These are phyloP conservation scores for Festucalex cinctus DNA, from an alignment of 2,113 vertebrate species.

Conservation along the genomic window DNA sequence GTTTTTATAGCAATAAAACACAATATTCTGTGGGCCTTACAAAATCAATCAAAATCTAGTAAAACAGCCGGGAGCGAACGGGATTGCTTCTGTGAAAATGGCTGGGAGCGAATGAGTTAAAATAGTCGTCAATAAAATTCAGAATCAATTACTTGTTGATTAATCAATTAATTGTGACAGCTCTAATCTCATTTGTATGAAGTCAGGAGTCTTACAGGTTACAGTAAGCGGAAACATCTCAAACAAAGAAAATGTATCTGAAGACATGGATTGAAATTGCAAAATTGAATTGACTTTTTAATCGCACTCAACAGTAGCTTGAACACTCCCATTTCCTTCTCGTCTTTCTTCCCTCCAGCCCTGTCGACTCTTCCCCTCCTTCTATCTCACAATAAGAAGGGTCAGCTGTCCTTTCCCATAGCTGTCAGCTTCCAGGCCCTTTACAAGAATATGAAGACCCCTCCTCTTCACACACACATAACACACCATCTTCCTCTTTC, in stretches of 20 bases:
- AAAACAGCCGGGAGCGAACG: too few relatives aligned
- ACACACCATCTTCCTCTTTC: neutral
- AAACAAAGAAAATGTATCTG: constrained; percentile 5
- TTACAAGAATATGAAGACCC: constrained; percentile 37
- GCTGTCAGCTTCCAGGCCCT: constrained; percentile 44
- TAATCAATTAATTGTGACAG: too few relatives aligned
- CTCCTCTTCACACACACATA: neutral
- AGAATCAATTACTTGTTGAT: too few relatives aligned
- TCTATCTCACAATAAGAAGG: constrained; percentile 29
- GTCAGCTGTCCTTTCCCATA: constrained; percentile 50
- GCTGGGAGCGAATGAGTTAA: too few relatives aligned
- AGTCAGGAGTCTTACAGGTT: too few relatives aligned
- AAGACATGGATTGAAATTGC: constrained; percentile 17
- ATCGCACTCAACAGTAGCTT: constrained; percentile 11
- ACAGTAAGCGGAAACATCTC: too few relatives aligned
- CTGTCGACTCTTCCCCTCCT: constrained; percentile 13
- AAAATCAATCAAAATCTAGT: too few relatives aligned
- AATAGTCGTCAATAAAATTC: too few relatives aligned
- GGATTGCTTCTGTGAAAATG: too few relatives aligned
- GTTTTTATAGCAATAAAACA: too few relatives aligned
- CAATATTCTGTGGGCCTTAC: too few relatives aligned
- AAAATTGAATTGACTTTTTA: constrained; percentile 28
- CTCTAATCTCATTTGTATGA: neutral
- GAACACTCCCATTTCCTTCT: constrained; percentile 1
- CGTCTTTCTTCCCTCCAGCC: constrained; percentile 2